phyloP scores from a whole-genome alignment of 23 tunicate genomes.

The Phallusia fumigata region DNA sequence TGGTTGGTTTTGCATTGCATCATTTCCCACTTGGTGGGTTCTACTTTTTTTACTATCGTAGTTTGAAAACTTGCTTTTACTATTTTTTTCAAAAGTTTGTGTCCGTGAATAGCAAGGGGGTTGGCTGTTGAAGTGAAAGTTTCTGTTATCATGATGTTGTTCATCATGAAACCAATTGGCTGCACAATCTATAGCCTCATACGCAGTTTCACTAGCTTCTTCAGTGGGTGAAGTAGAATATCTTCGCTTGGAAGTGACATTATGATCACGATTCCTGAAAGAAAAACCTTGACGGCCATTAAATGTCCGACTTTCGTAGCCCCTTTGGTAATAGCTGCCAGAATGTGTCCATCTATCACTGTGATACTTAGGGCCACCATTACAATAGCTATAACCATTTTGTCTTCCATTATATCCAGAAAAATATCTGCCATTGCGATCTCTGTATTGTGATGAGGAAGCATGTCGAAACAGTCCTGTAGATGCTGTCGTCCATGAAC shows the following conservation, averaged over 20 bases:
- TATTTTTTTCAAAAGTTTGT: too few species aligned
- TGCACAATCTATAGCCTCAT: background rate
- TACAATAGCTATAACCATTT: background rate
- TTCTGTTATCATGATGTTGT: background rate
- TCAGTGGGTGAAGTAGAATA: background rate
- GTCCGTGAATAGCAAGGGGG: too few species aligned
- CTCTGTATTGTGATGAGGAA: background rate
- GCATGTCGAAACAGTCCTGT: background rate
- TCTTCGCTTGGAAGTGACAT: background rate
- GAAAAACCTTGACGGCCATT: background rate
- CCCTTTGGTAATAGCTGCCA: background rate
- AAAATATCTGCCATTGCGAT: background rate
- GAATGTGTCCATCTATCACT: background rate
- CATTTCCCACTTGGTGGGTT: background rate
- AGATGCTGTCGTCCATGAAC: background rate
- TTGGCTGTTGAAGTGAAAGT: background rate
- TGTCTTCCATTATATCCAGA: background rate
- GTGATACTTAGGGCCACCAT: background rate
- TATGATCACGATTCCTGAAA: background rate
- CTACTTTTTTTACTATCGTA: background rate
- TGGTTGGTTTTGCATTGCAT: too few species aligned
- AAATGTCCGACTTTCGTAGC: background rate
- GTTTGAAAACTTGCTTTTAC: background rate
- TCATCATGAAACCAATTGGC: conserved; percentile 6
- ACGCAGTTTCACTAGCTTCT: background rate